These are phyloP conservation scores for Rousettus leschenaultii DNA, from an alignment of 2,113 vertebrate genomes.

Conservation along the genomic window DNA sequence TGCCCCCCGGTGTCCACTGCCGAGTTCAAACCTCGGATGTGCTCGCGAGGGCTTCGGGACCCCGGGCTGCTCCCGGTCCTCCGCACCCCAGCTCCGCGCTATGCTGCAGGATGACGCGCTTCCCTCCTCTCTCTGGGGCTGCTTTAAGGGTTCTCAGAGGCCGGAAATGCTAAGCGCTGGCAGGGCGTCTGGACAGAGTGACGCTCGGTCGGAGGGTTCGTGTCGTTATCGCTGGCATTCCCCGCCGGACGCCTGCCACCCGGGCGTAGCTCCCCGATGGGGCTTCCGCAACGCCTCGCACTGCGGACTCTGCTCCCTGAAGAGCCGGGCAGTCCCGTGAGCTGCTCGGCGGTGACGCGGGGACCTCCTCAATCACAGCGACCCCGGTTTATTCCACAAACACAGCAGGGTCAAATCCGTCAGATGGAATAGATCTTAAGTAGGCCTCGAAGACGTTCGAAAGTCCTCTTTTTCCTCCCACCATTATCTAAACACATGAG, in stretches of 20 bases:
- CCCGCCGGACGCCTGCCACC: background rate
- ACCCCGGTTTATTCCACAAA: background rate
- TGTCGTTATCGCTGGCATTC: too few species aligned
- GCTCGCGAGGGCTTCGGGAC: background rate
- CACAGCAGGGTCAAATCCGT: background rate
- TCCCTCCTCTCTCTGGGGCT: background rate
- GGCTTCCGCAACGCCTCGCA: background rate
- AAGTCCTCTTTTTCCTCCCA: background rate
- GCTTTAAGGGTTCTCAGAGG: background rate
- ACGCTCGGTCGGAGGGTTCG: too few species aligned
- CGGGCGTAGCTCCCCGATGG: background rate
- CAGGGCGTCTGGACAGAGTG: background rate
- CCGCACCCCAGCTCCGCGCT: background rate
- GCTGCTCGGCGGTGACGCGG: rapidly evolving
- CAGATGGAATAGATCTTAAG: background rate
- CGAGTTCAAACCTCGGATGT: background rate
- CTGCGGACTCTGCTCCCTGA: background rate
- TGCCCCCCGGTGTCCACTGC: background rate
- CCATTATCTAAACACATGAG: background rate
- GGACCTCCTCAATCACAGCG: background rate
- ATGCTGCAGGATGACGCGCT: too few species aligned
- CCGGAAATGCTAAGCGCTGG: background rate
- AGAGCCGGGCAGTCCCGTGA: background rate
- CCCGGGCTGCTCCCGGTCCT: background rate
- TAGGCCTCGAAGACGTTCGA: background rate